Evolutionary conservation across 2,113 vertebrate species (phyloP).

Genomic region (Ophiodon elongatus): DNA sequence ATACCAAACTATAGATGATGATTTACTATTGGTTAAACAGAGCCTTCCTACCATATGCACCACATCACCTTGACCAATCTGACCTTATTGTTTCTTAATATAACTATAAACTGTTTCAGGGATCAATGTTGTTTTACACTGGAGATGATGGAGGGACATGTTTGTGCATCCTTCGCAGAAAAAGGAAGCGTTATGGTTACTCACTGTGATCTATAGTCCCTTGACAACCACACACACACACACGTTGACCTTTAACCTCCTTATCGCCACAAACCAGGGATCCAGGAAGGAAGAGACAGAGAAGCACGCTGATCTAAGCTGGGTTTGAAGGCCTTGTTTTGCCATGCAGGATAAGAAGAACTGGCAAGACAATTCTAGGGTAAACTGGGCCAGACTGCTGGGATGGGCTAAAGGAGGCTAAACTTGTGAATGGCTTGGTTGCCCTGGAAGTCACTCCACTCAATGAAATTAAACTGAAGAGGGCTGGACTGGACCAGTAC

Average conservation of each 20-base stretch:
- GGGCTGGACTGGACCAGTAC: slow-evolving; percentile 14
- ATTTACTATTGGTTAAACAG: not conserved
- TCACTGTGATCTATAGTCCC: slow-evolving; percentile 58
- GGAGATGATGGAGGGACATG: slow-evolving; percentile 17
- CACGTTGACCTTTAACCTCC: slow-evolving; percentile 48
- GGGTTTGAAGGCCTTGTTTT: not conserved
- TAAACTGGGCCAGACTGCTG: slow-evolving; percentile 38
- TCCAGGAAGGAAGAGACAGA: slow-evolving; percentile 58
- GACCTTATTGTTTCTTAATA: slow-evolving; percentile 36
- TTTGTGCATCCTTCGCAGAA: slow-evolving; percentile 64
- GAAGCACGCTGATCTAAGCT: slow-evolving; percentile 48
- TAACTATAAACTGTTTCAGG: slow-evolving; percentile 14
- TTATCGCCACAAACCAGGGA: slow-evolving; percentile 65
- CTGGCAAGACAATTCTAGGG: not conserved
- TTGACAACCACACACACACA: slow-evolving; percentile 30
- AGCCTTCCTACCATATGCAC: not conserved
- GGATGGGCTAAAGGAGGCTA: slow-evolving; percentile 24
- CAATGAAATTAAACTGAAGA: slow-evolving; percentile 35
- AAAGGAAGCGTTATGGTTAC: slow-evolving; percentile 26
- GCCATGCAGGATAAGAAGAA: slow-evolving; percentile 13
- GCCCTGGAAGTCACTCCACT: slow-evolving; percentile 25
- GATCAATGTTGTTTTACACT: slow-evolving; percentile 49
- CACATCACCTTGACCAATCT: not conserved
- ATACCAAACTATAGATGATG: not conserved
- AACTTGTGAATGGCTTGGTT: slow-evolving; percentile 13